Evolutionary conservation across 92 coral and sea anemone species (phyloP), one percentile per base, ranked within the genome.

Genomic region (Epizoanthus illoricatus): DNA sequence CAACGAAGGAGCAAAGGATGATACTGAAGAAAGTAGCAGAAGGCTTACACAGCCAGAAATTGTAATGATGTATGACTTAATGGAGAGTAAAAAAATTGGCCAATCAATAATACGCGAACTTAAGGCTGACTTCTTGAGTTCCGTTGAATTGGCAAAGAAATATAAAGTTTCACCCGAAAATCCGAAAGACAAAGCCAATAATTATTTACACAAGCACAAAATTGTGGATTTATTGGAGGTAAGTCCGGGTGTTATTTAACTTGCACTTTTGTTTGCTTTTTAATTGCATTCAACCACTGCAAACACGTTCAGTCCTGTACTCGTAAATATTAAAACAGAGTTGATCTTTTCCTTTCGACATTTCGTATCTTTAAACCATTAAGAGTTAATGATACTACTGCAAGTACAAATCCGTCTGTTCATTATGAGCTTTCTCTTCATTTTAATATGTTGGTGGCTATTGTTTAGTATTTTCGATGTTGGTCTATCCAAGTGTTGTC

Each of bases 141-240:
- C 61, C 19, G 81, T 55, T 39, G 81, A 66, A 7, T 45, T 19
- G 5, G 80, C 81, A 76, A 62, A 61, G 28, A 10, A 13, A 16
- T 8, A 5, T 36, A 76, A 41, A 23, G 4, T 57, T 40, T 42
- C 62, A 43, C 60, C 4, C 18, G 12, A 10, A 9, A 59, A 72
- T 36, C 82, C 82, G 13, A 78, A 78, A 45, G 82, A 78, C 43
- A 78, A 62, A 45, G 70, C 71, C 20, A 43, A 62, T 6, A 42
- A 19, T 43, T 78, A 78, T 63, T 23, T 78, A 12, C 67, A 78
- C 16, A 78, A 78, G 42, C 82, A 78, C 67, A 66, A 55, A 20
- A 63, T 78, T 42, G 15, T 78, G 19, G 65, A 58, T 23, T 43
- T 78, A 42, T 28, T 78, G 71, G 82, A 78, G 71, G 82, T 78